Evolutionary conservation across 2,113 vertebrate species (phyloP).

Genomic region (Merops nubicus): DNA sequence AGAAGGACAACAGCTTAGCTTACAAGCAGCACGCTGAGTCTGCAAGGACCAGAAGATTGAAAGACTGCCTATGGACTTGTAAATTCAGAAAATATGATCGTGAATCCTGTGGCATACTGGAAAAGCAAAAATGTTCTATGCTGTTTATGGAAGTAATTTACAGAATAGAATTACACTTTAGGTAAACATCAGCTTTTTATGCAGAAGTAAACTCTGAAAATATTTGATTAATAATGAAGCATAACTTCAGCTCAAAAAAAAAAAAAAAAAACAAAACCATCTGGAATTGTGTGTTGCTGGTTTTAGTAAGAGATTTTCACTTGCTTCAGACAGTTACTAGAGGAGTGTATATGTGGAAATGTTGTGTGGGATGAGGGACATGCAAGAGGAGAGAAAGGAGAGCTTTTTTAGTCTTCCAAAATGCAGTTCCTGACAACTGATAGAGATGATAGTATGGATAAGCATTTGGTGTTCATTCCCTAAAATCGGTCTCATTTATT

Average conservation of each 20-base stretch:
- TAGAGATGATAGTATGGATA: background rate
- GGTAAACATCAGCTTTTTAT: background rate
- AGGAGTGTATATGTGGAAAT: background rate
- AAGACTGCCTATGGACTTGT: constrained; percentile 29
- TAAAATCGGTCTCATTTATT: background rate
- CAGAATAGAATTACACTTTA: background rate
- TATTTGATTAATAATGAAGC: background rate
- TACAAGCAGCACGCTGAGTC: constrained; percentile 33
- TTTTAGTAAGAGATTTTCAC: background rate
- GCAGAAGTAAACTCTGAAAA: background rate
- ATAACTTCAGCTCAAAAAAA: background rate
- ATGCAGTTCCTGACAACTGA: background rate
- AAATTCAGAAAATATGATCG: constrained; percentile 20
- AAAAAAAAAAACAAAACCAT: too few species aligned
- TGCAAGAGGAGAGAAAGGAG: background rate
- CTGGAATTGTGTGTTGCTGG: background rate
- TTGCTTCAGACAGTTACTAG: background rate
- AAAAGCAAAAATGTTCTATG: background rate
- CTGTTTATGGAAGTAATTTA: background rate
- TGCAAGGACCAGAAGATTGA: constrained; percentile 22
- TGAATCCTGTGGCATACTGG: background rate
- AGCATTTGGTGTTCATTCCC: background rate
- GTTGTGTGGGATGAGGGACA: background rate
- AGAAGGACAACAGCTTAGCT: constrained; percentile 52
- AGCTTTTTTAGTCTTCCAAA: background rate